Conservation (phyloP, 2,888 invertebrate species). For the Lamellibrachia satsuma region DNA sequence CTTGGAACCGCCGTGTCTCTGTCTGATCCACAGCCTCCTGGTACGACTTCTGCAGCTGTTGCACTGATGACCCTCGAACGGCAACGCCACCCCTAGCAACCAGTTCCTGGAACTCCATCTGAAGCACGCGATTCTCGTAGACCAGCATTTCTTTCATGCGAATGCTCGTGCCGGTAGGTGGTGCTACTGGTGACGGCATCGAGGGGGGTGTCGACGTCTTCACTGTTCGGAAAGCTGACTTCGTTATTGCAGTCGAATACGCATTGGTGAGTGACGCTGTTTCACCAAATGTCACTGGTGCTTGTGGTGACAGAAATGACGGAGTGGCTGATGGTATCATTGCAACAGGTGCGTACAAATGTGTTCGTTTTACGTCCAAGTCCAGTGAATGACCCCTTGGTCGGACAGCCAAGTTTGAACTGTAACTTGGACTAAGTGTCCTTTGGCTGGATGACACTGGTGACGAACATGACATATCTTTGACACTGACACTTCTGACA, state of each 20-base stretch:
- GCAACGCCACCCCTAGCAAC: neutral
- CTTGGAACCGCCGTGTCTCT: slow-evolving; percentile 33
- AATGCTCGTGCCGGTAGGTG: neutral
- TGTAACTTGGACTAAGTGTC: neutral
- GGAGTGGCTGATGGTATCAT: neutral
- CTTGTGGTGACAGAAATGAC: neutral
- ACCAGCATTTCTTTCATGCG: slow-evolving; percentile 27
- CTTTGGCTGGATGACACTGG: neutral
- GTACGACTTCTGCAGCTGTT: slow-evolving; percentile 27
- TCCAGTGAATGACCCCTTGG: neutral
- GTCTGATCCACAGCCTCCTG: slow-evolving; percentile 28
- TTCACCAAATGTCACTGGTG: neutral
- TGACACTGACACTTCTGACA: neutral
- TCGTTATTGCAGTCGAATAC: neutral
- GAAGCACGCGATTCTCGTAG: slow-evolving; percentile 28
- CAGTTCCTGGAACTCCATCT: slow-evolving; percentile 27
- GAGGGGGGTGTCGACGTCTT: slow-evolving; percentile 18
- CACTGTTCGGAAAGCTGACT: neutral
- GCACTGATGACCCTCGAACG: neutral
- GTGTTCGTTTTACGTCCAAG: neutral
- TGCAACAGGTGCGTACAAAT: neutral
- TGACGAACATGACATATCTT: neutral
- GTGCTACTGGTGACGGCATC: neutral
- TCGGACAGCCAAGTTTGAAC: neutral
- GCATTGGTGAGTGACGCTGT: neutral